Percentiles rank a stretch among this genome's conserved stretches.
Conservation (phyloP, 2,113 vertebrate genomes). For the Osmerus mordax region DNA sequence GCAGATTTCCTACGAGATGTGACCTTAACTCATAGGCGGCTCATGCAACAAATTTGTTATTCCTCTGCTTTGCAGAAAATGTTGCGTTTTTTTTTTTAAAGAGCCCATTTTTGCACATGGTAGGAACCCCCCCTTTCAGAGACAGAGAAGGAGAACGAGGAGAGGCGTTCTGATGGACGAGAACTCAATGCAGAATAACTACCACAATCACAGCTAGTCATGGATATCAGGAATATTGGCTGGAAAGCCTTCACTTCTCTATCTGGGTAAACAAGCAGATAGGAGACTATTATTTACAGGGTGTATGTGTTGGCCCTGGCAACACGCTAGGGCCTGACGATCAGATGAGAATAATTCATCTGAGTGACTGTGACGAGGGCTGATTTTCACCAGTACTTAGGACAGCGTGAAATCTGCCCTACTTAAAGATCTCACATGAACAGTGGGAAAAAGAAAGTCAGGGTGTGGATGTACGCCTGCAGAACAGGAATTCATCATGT, state of each 20-base stretch:
- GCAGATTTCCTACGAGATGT: background rate
- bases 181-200: slow-evolving; percentile 26
- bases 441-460: slow-evolving; percentile 1
- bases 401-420: slow-evolving; percentile 16
- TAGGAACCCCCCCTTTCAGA: background rate
- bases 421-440: slow-evolving; percentile 5
- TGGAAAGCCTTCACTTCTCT: slow-evolving; percentile 4
- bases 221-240: slow-evolving; percentile 20
- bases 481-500: background rate
- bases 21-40: background rate
- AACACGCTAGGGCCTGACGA: background rate
- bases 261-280: slow-evolving; percentile 6
- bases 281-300: slow-evolving; percentile 3
- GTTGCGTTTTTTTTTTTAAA: background rate
- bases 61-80: background rate
- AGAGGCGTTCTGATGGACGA: slow-evolving; percentile 28
- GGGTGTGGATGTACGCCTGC: background rate
- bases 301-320: background rate
- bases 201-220: background rate
- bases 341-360: slow-evolving; percentile 18
- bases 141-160: background rate
- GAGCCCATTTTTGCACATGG: background rate
- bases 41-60: background rate
- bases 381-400: slow-evolving; percentile 14
- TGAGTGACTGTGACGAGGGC: slow-evolving; percentile 12